phyloP scores from a whole-genome alignment of 2,888 invertebrate species.

The Quadroppia sp. region DNA sequence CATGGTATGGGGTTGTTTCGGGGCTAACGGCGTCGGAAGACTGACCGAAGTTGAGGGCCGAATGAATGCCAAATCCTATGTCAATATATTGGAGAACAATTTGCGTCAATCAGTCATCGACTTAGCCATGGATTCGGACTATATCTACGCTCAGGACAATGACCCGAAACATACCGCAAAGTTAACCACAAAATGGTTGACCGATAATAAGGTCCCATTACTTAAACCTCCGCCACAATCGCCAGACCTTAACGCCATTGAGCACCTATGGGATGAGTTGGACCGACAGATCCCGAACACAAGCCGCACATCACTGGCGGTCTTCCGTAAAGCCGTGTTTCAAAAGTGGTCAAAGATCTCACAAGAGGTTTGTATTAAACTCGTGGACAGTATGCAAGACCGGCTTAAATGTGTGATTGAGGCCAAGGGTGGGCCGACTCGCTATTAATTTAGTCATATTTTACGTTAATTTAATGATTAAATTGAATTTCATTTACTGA shows the following conservation, averaged over 20 bases:
- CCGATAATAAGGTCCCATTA: slow-evolving; percentile 29
- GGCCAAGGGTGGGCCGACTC: too few species aligned
- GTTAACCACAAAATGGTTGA: slow-evolving; percentile 39
- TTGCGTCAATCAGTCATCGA: slow-evolving; percentile 29
- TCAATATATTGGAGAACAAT: slow-evolving; percentile 30
- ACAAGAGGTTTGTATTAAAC: too few species aligned
- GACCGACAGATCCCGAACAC: neutral
- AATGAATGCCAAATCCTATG: slow-evolving; percentile 7
- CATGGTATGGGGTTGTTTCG: slow-evolving; percentile 45
- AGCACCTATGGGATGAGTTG: slow-evolving; percentile 42
- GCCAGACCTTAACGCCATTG: slow-evolving; percentile 42
- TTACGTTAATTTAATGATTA: too few species aligned
- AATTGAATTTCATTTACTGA: too few species aligned
- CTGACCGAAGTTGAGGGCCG: neutral
- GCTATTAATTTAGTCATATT: too few species aligned
- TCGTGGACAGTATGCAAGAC: too few species aligned
- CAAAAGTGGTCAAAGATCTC: too few species aligned
- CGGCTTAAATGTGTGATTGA: too few species aligned
- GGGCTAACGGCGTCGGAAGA: slow-evolving; percentile 37
- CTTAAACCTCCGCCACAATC: slow-evolving; percentile 40
- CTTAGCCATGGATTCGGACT: slow-evolving; percentile 18
- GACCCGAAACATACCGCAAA: slow-evolving; percentile 41
- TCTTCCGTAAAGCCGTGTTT: slow-evolving; percentile 1
- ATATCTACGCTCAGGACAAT: slow-evolving; percentile 44
- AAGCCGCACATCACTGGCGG: neutral